Evolutionary conservation across 2,888 invertebrate species (phyloP), one percentile per base, ranked within the genome.

Genomic region (Ectobius pallidus): DNA sequence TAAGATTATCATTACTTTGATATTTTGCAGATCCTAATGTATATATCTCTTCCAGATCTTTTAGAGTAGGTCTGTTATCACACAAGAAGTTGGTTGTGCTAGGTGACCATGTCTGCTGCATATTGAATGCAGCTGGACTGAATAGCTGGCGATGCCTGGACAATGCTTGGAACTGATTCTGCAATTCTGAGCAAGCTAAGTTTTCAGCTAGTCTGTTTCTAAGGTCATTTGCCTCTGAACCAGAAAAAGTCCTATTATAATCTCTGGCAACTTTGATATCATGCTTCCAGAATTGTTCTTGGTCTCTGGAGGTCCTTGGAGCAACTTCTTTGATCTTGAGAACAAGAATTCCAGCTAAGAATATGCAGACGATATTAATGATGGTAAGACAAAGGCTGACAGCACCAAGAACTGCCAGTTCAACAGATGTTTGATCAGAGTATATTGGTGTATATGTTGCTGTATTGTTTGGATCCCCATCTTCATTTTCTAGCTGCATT

Each of bases 281-380:
- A 76, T 88, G 86, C 77, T 86, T 86, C 89, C 90, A 91, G 80
- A 90, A 90, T 67, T 85, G 82, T 22, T 82, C 79, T 67, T 73
- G 58, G 14, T 73, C 70, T 62, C 67, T 65, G 3, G 79, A 79
- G 9, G 79, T 79, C 42, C 79, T 74, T 0, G 82, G 85, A 77
- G 84, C 83, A 1, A 85, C 84, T 78, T 84, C 84, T 78, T 85
- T 85, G 20, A 85, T 81, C 84, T 85, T 75, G 55, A 62, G 32
- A 42, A 92, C 88, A n/a, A 89, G 77, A 32, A 92, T 86, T 25
- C 91, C 92, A 80, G 90, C 87, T 0, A 89, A 76, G 78, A 91
- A 90, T 75, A 93, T 91, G 80, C 91, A 91, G 55, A 89, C 79
- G 70, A 93, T 91, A 80, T 94, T 94, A 58, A 92, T 85, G 1